phyloP scores from a whole-genome alignment of 2,113 vertebrate genomes.

The Pionites leucogaster region DNA sequence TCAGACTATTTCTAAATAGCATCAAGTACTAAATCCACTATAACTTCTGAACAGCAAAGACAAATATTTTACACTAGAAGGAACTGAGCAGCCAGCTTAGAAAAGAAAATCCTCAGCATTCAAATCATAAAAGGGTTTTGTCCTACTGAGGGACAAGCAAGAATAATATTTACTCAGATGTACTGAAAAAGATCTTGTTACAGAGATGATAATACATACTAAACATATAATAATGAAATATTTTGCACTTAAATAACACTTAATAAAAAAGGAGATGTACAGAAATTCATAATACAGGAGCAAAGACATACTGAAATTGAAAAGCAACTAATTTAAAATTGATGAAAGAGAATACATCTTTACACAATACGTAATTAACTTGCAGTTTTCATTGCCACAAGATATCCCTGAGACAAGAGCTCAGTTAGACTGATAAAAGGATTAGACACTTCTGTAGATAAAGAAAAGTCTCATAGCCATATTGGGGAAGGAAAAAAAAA shows the following conservation, averaged over 20 bases:
- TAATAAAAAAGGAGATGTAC: not conserved
- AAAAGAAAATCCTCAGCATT: not conserved
- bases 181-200: not conserved
- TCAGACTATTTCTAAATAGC: constrained; percentile 5
- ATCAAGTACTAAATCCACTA: not conserved
- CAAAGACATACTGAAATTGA: not conserved
- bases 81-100: not conserved
- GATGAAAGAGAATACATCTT: not conserved
- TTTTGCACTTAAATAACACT: not conserved
- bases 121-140: not conserved
- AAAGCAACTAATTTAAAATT: not conserved
- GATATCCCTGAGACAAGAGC: not conserved
- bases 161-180: not conserved
- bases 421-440: not conserved
- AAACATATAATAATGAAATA: not conserved
- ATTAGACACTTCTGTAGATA: not conserved
- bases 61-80: not conserved
- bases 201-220: not conserved
- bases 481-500: not conserved
- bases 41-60: constrained; percentile 5
- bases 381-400: not conserved
- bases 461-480: not conserved
- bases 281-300: not conserved
- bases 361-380: not conserved
- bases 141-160: not conserved